Evolutionary conservation across 2,797 vertebrate genomes (phyloP), one percentile per base, ranked within the genome.

Genomic region (Gila robusta): DNA sequence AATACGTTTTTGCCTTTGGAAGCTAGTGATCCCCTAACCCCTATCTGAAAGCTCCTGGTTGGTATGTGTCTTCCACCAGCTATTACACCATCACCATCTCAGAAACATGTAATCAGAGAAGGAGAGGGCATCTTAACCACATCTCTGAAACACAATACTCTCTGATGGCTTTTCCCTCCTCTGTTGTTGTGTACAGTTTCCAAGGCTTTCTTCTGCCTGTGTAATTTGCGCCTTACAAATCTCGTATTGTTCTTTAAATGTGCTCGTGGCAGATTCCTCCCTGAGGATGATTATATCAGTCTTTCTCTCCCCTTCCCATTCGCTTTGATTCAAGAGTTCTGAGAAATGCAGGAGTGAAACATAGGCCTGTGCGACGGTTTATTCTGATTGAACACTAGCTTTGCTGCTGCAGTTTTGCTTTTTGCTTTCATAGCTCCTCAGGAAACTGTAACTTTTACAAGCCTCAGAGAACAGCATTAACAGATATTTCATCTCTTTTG

Each of bases 81-180:
- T 85, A 82, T 86, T 82, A 82, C 73, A 85, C 62, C 77, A 70
- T 90, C 81, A 70, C 52, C 28, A 52, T 73, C 54, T 71, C 77
- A 64, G 86, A 73, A 88, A 84, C 82, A 74, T 85, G 62, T 90
- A 87, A 88, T 87, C 87, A 88, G 69, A 37, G 74, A 80, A 67
- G 28, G 28, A 54, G 44, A 73, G 10, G 9, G 14, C 44, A 56
- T 74, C 64, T n/a, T 62, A 73, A 71, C 11, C 23, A 82, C 62
- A 39, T 59, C 69, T 70, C 37, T 5, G 41, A 74, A 49, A 56
- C 78, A 86, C 81, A 82, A 70, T 81, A 44, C 67, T 77, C 35
- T 79, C 73, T 74, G 44, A 82, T 72, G 54, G 80, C 67, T 81
- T 71, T 86, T 49, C 74, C 47, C 76, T 52, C 21, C 54, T 39